These are phyloP conservation scores for Periphyllus acericola DNA, from an alignment of 2,888 invertebrate species.

Conservation along the genomic window DNA sequence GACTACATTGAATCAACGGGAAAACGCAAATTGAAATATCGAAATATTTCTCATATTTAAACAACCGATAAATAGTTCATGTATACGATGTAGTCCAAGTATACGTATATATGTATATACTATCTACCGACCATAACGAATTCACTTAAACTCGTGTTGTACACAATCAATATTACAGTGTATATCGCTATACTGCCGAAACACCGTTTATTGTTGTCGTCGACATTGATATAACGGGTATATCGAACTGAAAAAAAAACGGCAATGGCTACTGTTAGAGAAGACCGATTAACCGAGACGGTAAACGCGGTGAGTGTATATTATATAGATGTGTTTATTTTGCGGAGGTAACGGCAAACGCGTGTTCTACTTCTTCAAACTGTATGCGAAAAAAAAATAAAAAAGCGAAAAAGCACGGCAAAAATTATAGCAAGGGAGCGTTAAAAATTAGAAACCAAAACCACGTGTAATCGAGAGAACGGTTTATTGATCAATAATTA, in stretches of 20 bases:
- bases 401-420: neutral
- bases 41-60: neutral
- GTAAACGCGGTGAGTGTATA: slow-evolving; percentile 18
- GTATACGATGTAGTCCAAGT: neutral
- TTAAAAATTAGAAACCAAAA: neutral
- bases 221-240: slow-evolving; percentile 52
- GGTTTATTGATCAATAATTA: neutral
- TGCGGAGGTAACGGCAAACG: slow-evolving; percentile 39
- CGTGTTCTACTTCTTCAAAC: neutral
- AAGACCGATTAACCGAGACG: slow-evolving; percentile 57
- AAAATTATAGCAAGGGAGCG: neutral
- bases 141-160: slow-evolving; percentile 9
- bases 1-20: slow-evolving; percentile 15
- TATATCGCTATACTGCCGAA: slow-evolving; percentile 24
- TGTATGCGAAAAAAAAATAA: neutral
- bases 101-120: neutral
- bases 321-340: slow-evolving; percentile 30
- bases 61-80: slow-evolving; percentile 5
- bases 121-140: slow-evolving; percentile 25
- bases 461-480: neutral
- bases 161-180: slow-evolving; percentile 25
- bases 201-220: slow-evolving; percentile 48
- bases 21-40: neutral
- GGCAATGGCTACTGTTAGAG: slow-evolving; percentile 35
- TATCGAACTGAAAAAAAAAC: slow-evolving; percentile 39